Conservation (phyloP, 2,888 invertebrate species). For the Leptopilina syphax region DNA sequence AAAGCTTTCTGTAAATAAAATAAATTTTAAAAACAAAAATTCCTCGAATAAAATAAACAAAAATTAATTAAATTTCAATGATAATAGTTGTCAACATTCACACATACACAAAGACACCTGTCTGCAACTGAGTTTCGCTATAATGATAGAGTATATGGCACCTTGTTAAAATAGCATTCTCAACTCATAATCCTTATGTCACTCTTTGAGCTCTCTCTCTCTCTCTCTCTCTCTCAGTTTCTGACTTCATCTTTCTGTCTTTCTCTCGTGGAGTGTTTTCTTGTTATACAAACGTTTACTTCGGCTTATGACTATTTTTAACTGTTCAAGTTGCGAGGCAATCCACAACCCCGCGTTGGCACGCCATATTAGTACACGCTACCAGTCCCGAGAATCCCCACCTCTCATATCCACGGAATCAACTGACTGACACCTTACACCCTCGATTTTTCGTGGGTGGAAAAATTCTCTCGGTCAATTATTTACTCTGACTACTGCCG, state of each 20-base stretch:
- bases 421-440: conserved; percentile 74
- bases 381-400: conserved; percentile 72
- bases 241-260: conserved; percentile 48
- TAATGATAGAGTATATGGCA: neutral
- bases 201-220: conserved; percentile 43
- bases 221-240: conserved; percentile 35
- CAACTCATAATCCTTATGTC: conserved; percentile 48
- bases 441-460: conserved; percentile 67
- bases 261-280: conserved; percentile 49
- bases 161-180: conserved; percentile 53
- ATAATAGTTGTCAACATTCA: too few species aligned
- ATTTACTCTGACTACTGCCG: conserved; percentile 38
- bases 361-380: conserved; percentile 77
- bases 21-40: too few species aligned
- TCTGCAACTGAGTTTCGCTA: neutral
- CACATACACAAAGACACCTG: neutral
- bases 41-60: too few species aligned
- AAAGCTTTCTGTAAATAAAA: too few species aligned
- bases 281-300: conserved; percentile 63
- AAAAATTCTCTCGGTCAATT: conserved; percentile 36
- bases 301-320: conserved; percentile 75
- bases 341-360: conserved; percentile 73
- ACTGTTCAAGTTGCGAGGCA: conserved; percentile 70
- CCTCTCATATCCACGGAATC: conserved; percentile 68
- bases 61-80: too few species aligned